Evolutionary conservation across 2,797 vertebrate genomes (phyloP), one percentile per base, ranked within the genome.

Genomic region (Takifugu rubripes): DNA sequence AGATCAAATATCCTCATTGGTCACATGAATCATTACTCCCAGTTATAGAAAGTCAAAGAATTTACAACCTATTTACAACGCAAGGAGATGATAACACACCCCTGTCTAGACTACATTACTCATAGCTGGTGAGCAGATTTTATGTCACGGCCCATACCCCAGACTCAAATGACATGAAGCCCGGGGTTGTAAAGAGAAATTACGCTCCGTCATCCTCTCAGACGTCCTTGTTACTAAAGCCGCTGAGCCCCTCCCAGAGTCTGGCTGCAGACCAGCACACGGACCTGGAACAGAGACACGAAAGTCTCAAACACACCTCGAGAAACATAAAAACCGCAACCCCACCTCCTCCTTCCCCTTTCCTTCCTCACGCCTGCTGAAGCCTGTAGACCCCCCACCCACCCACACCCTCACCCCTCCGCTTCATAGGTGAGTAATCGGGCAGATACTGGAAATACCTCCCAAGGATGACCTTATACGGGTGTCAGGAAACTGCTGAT

Each of bases 401-500:
- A 52, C 47, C 51, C 54, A 54, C 14, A 11, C 14, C 47, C 48
- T 49, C 42, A 52, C 10, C 3, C 26, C 49, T 25, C 52, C 16
- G 33, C 54, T 59, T 42, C 8, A 40, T 25, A 59, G 40, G 51
- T 72, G 68, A 77, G 59, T 75, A 72, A 81, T 85, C 72, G 70
- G 63, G 52, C 56, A 52, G 71, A 79, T 64, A 62, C 72, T 75
- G 58, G 66, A 74, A 86, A 70, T 75, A 54, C 53, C 72, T 82
- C 73, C 75, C 40, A 61, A 67, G 55, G 68, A 47, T 80, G 75
- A 77, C 76, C 79, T 79, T 84, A 75, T 83, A 83, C 72, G 85
- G 80, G 62, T 58, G 50, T 42, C 71, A 74, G 78, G 79, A 85
- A 89, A 81, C 77, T 78, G 79, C 68, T 82, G 83, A 86, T 74